phyloP scores from a whole-genome alignment of 2,888 invertebrate genomes.

The Sesia bembeciformis region DNA sequence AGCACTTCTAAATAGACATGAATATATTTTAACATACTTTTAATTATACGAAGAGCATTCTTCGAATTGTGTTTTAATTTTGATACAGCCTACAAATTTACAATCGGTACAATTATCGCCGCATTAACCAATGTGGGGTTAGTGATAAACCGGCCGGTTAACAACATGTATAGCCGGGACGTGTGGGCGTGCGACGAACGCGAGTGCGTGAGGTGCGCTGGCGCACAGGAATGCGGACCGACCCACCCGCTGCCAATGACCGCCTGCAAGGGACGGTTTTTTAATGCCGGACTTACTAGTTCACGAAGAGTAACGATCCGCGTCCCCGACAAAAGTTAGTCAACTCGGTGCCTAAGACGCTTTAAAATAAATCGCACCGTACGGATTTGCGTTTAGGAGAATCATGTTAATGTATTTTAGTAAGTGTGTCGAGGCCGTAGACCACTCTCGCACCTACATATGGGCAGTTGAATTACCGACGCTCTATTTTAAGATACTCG shows the following conservation, averaged over 20 bases:
- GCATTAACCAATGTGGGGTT: neutral
- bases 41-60: no score
- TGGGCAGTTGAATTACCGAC: constrained; percentile 10
- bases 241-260: constrained; percentile 71
- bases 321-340: no score
- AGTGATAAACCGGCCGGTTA: neutral
- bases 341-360: no score
- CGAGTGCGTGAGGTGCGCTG: constrained; percentile 36
- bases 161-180: constrained; percentile 18
- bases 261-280: constrained; percentile 64
- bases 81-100: no score
- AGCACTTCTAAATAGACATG: no score
- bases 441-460: constrained; percentile 23
- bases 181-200: constrained; percentile 38
- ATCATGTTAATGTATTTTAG: constrained; percentile 2
- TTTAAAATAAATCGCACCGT: no score
- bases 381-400: no score
- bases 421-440: constrained; percentile 30
- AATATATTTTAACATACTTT: no score
- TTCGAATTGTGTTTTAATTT: no score
- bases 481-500: constrained; percentile 16
- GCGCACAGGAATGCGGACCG: constrained; percentile 69
- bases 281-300: constrained; percentile 52
- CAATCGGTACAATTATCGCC: neutral
- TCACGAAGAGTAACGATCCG: constrained; percentile 16